Evolutionary conservation across 2,113 vertebrate species (phyloP).

Genomic region (Ptilonorhynchus violaceus): DNA sequence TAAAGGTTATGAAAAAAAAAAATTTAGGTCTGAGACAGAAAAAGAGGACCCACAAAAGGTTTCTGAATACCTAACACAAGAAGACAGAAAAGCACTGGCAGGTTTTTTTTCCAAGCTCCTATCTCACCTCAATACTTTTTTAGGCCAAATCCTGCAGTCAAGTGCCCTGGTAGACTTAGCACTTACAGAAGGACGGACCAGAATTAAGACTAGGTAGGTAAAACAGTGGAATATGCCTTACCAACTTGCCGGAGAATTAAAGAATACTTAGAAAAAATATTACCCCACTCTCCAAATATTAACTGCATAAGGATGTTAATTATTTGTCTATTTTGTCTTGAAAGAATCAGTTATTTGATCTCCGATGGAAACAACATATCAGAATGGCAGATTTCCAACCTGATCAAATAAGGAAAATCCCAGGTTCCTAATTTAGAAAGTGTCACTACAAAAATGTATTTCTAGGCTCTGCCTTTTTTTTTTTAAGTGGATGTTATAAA

Average conservation of each 20-base stretch:
- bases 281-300: background rate
- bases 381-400: background rate
- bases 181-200: background rate
- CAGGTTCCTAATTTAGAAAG: background rate
- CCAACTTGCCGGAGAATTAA: background rate
- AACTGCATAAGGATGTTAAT: background rate
- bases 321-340: background rate
- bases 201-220: background rate
- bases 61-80: background rate
- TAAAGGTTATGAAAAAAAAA: background rate
- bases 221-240: background rate
- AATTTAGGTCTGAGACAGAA: background rate
- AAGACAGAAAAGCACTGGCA: background rate
- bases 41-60: background rate
- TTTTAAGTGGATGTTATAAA: background rate
- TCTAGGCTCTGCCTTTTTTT: background rate
- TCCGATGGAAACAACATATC: background rate
- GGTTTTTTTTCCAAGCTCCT: background rate
- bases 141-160: background rate
- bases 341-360: background rate
- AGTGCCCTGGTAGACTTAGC: background rate
- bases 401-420: background rate
- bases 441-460: background rate
- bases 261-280: background rate
- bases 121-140: background rate